These are phyloP conservation scores for Phytoseiulus persimilis DNA, from an alignment of 2,888 invertebrate species.

Conservation along the genomic window DNA sequence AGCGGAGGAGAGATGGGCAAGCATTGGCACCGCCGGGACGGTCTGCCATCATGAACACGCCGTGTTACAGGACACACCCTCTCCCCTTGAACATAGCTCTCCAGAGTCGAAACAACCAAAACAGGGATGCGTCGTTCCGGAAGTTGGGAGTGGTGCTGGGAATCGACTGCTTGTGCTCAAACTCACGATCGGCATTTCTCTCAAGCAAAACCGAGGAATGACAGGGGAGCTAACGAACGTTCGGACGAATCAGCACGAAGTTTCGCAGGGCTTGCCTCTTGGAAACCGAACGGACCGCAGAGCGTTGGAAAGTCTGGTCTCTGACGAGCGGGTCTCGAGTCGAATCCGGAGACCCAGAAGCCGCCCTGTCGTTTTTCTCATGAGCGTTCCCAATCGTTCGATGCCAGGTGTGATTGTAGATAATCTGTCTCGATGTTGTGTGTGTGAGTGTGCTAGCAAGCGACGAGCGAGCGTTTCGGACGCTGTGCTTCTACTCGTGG, in stretches of 20 bases:
- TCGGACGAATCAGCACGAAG: too few relatives aligned
- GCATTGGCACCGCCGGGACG: background rate
- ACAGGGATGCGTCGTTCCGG: background rate
- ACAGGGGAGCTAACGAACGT: too few relatives aligned
- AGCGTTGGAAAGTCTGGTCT: too few relatives aligned
- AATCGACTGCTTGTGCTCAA: background rate
- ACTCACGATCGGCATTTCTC: background rate
- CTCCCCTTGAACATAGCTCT: background rate
- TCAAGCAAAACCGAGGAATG: background rate
- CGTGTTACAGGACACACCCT: background rate
- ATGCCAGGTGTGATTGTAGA: background rate
- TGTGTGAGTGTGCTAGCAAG: background rate
- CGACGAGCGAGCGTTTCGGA: background rate
- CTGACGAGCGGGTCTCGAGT: background rate
- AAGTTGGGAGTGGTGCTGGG: background rate
- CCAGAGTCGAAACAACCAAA: background rate
- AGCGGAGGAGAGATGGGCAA: background rate
- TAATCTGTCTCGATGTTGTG: background rate
- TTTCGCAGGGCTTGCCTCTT: too few relatives aligned
- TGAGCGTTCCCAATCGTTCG: background rate
- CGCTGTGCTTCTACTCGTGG: background rate
- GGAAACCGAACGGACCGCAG: too few relatives aligned
- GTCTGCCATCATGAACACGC: background rate
- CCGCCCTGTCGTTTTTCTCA: background rate
- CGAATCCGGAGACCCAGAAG: background rate